These are phyloP conservation scores for Hozukius guyotensis DNA, from an alignment of 2,797 vertebrate species.

Conservation along the genomic window DNA sequence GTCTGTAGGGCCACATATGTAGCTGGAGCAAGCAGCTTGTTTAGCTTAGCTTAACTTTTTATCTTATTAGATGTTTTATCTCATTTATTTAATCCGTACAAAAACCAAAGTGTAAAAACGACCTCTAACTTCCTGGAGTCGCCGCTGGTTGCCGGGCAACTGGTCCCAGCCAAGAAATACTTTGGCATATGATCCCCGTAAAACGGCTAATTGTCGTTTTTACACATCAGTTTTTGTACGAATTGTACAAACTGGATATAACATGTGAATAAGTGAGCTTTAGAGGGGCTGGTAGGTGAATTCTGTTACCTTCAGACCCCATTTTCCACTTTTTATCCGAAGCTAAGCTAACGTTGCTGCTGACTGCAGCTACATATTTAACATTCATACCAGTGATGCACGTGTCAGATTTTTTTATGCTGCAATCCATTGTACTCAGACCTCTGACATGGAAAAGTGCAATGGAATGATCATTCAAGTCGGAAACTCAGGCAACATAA, in stretches of 20 bases:
- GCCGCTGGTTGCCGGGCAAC: background rate
- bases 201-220: background rate
- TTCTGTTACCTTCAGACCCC: background rate
- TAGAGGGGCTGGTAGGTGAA: background rate
- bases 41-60: too few relatives aligned
- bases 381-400: background rate
- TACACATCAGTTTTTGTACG: fast-evolving
- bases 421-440: background rate
- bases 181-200: too few relatives aligned
- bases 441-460: background rate
- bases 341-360: background rate
- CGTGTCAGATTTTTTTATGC: background rate
- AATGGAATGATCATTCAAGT: background rate
- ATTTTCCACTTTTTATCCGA: background rate
- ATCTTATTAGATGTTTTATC: background rate
- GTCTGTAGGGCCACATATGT: background rate
- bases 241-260: background rate
- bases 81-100: background rate
- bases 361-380: background rate
- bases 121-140: background rate
- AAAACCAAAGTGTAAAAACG: background rate
- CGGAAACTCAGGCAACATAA: background rate
- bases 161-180: background rate
- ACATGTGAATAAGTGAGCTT: background rate
- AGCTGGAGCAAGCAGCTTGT: background rate